Evolutionary conservation across 35 echinoderm and acorn worm species (phyloP), one percentile per base, ranked within the genome.

Genomic region (Apostichopus californicus): DNA sequence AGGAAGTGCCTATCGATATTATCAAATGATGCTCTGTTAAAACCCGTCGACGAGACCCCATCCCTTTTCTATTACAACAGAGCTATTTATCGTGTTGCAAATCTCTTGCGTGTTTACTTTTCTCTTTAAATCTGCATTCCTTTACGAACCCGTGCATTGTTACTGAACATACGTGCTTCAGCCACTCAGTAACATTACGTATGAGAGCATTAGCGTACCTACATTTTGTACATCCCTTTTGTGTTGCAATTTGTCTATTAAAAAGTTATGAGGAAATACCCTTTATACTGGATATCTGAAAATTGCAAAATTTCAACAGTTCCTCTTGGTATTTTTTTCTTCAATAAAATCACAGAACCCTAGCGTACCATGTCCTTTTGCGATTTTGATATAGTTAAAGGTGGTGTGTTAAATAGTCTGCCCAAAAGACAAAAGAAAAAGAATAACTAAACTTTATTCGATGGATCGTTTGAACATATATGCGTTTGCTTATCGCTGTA

Each of bases 271-370:
- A 17, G 60, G 73, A 0, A 71, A 58, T 5, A 25, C 65, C 10
- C 86, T 22, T 15, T 88, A 61, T 5, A 70, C 46, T 52, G 86
- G 86, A 10, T 88, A 61, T 73, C 86, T 3, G 17, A 88, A 88
- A 53, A 88, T 65, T 5, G 60, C 59, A 24, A 88, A 88, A 4
- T 6, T 63, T 11, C 60, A 88, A 17, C 86, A 88, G 4, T 54
- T 88, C n/a, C 86, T 58, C 4, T 65, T 28, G 0, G 60, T 88
- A 20, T 25, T 88, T 46, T 88, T 46, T 11, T 9, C n/a, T n/a
- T n/a, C n/a, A 73, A 88, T 23, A 52, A 88, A 88, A 54, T 88
- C 63, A 53, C 86, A 88, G 2, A 88, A 17, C 5, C 60, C 63
- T 14, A 88, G 20, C 20, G 59, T 52, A 88, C 23, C 14, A 55